phyloP scores from a whole-genome alignment of 2,888 invertebrate species.

The Epirrita christyi region DNA sequence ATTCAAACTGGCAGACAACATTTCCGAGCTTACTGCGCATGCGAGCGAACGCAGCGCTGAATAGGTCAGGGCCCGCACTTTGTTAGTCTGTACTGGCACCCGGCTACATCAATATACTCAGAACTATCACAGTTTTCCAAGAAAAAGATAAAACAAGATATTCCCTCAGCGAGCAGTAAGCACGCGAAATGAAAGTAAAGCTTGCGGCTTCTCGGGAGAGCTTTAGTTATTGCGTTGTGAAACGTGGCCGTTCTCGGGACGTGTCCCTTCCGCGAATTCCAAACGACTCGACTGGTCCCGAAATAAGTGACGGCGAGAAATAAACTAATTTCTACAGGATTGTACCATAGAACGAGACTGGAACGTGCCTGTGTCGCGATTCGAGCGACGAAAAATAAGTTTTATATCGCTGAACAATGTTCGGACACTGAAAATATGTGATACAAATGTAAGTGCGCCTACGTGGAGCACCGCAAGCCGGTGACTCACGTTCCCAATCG shows the following conservation, averaged over 20 bases:
- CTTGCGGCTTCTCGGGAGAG: constrained; percentile 35
- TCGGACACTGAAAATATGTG: constrained; percentile 49
- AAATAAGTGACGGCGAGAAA: constrained; percentile 56
- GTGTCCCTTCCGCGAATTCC: constrained; percentile 49
- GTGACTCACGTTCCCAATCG: constrained; percentile 53
- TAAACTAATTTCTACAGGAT: constrained; percentile 50
- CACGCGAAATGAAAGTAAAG: constrained; percentile 47
- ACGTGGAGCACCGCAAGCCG: constrained; percentile 47
- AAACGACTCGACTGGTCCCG: constrained; percentile 51
- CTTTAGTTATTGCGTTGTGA: constrained; percentile 31
- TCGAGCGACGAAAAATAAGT: constrained; percentile 39
- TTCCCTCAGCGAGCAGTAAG: constrained; percentile 37
- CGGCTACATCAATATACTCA: constrained; percentile 67
- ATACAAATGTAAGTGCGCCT: constrained; percentile 53
- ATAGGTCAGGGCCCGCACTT: constrained; percentile 81
- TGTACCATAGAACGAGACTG: constrained; percentile 50
- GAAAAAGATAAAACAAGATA: constrained; percentile 39
- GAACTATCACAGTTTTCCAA: constrained; percentile 60
- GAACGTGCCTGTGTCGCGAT: constrained; percentile 48
- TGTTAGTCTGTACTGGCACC: constrained; percentile 73
- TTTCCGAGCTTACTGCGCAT: constrained; percentile 70
- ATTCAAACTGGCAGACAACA: constrained; percentile 71
- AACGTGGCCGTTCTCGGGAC: constrained; percentile 32
- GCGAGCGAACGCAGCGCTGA: constrained; percentile 67
- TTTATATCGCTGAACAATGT: constrained; percentile 42